Conservation (phyloP, 2,113 vertebrate species). For the Greenwoodochromis staneri region DNA sequence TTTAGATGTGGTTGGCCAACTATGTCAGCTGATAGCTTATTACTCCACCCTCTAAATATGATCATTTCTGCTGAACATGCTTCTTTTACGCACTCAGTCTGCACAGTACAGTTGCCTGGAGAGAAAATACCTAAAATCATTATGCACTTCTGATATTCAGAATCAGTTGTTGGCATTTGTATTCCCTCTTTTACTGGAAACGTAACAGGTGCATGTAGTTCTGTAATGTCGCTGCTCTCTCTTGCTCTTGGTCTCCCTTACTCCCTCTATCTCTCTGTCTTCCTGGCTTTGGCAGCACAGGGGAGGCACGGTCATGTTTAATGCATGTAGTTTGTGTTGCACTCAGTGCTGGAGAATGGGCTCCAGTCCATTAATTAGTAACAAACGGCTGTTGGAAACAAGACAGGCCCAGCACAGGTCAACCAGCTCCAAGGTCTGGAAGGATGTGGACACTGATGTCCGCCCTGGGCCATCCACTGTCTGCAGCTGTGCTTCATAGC, state of each 20-base stretch:
- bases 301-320: constrained; percentile 70
- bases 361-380: constrained; percentile 77
- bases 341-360: constrained; percentile 62
- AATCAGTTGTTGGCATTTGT: background rate
- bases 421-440: constrained; percentile 56
- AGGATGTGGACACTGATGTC: constrained; percentile 53
- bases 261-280: constrained; percentile 39
- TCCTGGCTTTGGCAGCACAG: constrained; percentile 33
- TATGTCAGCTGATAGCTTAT: background rate
- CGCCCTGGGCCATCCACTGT: constrained; percentile 41
- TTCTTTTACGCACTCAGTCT: background rate
- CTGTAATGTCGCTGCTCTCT: background rate
- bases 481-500: constrained; percentile 19
- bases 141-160: background rate
- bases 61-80: background rate
- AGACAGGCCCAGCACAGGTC: constrained; percentile 65
- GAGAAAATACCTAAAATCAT: background rate
- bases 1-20: background rate
- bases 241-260: background rate
- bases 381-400: constrained; percentile 69
- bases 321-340: constrained; percentile 73
- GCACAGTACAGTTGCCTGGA: background rate
- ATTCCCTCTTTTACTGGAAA: background rate
- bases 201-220: background rate
- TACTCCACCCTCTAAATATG: background rate